Conservation (phyloP, 2,113 vertebrate species). For the Ciconia maguari region DNA sequence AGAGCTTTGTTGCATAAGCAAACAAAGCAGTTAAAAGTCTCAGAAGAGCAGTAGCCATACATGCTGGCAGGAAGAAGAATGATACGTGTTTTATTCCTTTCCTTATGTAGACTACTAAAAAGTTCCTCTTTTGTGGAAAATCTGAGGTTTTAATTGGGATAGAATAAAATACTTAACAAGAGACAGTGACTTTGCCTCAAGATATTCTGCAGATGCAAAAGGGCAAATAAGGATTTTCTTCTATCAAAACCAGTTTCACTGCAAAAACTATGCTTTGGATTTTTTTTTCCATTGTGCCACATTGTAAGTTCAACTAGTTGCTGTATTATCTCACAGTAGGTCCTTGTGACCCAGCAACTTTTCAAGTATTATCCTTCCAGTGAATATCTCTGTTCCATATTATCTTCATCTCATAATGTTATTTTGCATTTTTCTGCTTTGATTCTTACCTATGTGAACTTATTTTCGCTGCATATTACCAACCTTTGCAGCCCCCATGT, state of each 20-base stretch:
- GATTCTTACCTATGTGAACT: not conserved
- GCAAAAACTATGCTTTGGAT: not conserved
- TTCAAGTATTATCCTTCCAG: not conserved
- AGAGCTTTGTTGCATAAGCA: slow-evolving; percentile 27
- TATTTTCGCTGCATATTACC: slow-evolving; percentile 12
- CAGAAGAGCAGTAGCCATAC: not conserved
- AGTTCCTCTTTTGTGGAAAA: slow-evolving; percentile 13
- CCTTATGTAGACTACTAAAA: not conserved
- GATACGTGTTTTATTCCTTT: not conserved
- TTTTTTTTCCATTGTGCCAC: not conserved
- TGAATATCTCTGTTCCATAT: not conserved
- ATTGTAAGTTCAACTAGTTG: not conserved
- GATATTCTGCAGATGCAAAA: not conserved
- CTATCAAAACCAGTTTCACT: not conserved
- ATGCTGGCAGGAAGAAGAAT: slow-evolving; percentile 5
- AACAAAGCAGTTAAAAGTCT: slow-evolving; percentile 39
- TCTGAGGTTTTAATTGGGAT: slow-evolving; percentile 11
- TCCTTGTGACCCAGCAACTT: not conserved
- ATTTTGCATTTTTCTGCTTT: slow-evolving; percentile 10
- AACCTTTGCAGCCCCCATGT: rapidly evolving
- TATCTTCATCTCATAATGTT: not conserved
- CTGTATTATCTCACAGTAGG: not conserved
- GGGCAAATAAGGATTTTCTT: not conserved
- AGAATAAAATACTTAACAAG: slow-evolving; percentile 24
- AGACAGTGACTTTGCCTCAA: slow-evolving; percentile 4